phyloP scores from a whole-genome alignment of 2,113 vertebrate genomes.

The Lepisosteus oculatus region DNA sequence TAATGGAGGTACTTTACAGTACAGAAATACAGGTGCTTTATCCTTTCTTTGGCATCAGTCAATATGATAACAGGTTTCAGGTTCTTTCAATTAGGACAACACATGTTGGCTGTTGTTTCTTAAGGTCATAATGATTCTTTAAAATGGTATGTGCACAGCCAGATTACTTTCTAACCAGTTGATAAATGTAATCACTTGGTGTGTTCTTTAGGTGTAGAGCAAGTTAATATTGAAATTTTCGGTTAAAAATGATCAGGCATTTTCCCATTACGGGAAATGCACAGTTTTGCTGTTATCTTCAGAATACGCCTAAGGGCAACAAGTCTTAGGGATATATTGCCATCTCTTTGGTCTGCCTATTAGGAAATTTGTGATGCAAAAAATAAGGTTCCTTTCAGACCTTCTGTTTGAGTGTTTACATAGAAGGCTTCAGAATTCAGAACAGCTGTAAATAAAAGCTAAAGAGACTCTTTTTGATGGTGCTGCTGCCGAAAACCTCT shows the following conservation, averaged over 20 bases:
- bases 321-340: constrained; percentile 73
- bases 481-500: constrained; percentile 3
- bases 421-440: neutral
- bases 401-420: constrained; percentile 30
- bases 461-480: constrained; percentile 13
- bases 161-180: no score
- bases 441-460: constrained; percentile 33
- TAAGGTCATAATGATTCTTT: no score
- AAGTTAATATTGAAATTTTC: neutral
- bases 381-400: constrained; percentile 66
- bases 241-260: constrained; percentile 56
- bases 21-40: no score
- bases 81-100: no score
- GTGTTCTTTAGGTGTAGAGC: no score
- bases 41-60: no score
- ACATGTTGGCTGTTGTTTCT: no score
- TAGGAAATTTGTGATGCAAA: constrained; percentile 76
- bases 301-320: constrained; percentile 78
- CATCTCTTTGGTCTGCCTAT: constrained; percentile 81
- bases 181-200: no score
- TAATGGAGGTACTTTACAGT: no score
- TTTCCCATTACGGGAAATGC: constrained; percentile 68
- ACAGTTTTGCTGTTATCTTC: constrained; percentile 76
- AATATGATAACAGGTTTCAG: no score
- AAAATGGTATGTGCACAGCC: no score